Evolutionary conservation across 2,797 vertebrate genomes (phyloP).

Genomic region (Erpetoichthys calabaricus): DNA sequence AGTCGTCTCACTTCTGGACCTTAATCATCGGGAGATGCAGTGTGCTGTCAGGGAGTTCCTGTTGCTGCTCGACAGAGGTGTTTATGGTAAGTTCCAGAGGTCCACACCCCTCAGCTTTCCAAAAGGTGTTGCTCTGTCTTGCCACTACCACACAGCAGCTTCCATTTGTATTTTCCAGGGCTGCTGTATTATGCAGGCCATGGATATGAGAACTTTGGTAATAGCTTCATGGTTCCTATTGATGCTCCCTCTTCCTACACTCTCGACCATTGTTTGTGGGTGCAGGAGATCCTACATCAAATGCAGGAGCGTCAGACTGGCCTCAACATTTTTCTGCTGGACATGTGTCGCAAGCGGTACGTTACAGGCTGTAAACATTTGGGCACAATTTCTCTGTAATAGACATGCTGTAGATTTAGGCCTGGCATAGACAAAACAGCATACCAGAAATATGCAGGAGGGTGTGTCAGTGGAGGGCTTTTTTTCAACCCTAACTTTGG

Average conservation of each 20-base stretch:
- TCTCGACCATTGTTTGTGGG: constrained; percentile 64
- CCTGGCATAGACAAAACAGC: neutral
- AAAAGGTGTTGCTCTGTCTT: neutral
- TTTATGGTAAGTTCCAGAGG: constrained; percentile 51
- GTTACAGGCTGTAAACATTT: neutral
- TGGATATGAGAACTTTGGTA: constrained; percentile 73
- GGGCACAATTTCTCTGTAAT: neutral
- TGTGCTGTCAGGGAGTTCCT: constrained; percentile 70
- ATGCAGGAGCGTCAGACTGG: constrained; percentile 69
- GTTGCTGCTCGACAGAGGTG: constrained; percentile 63
- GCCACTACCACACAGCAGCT: neutral
- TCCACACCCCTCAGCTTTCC: neutral
- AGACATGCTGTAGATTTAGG: neutral
- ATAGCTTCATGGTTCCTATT: constrained; percentile 79
- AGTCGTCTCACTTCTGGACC: constrained; percentile 71
- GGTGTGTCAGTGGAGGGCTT: neutral
- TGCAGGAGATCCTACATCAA: constrained; percentile 57
- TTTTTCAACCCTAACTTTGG: neutral
- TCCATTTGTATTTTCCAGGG: constrained; percentile 32
- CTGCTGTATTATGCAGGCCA: constrained; percentile 77
- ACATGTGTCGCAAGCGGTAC: constrained; percentile 80
- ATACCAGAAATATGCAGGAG: neutral
- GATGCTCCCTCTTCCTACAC: constrained; percentile 62
- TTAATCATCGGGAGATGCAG: constrained; percentile 69
- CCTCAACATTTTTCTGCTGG: constrained; percentile 71